Conservation (phyloP, 2,113 vertebrate genomes). For the Spea bombifrons region DNA sequence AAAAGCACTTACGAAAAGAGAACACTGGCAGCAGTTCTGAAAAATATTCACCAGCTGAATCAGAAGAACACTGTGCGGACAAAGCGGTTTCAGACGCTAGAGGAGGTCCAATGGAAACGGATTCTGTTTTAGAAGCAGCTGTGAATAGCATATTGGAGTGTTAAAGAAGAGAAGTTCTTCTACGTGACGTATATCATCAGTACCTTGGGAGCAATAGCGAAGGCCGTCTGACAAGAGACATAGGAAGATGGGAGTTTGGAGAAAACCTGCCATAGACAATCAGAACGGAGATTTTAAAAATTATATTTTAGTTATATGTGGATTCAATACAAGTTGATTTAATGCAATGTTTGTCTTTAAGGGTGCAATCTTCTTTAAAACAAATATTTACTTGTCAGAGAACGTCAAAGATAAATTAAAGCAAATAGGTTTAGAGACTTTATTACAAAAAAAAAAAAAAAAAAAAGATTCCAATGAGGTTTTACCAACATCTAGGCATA, state of each 20-base stretch:
- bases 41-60: constrained; percentile 69
- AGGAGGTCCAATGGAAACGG: constrained; percentile 81
- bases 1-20: constrained; percentile 68
- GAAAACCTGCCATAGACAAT: constrained; percentile 69
- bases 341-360: constrained; percentile 22
- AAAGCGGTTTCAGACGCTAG: constrained; percentile 74
- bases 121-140: constrained; percentile 96
- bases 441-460: no score
- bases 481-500: no score
- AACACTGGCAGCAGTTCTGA: constrained; percentile 56
- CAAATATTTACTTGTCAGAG: background rate
- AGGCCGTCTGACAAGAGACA: constrained; percentile 66
- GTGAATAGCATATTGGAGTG: constrained; percentile 99
- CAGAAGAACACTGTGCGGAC: constrained; percentile 73
- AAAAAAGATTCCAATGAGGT: no score
- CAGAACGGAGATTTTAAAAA: constrained; percentile 62
- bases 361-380: constrained; percentile 26
- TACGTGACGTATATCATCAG: constrained; percentile 61
- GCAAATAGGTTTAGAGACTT: no score
- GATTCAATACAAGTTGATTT: constrained; percentile 4
- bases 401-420: no score
- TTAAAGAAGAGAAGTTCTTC: constrained; percentile 73
- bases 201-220: constrained; percentile 74
- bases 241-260: constrained; percentile 54
- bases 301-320: constrained; percentile 50